Evolutionary conservation across 2,888 invertebrate genomes (phyloP), one percentile per base, ranked within the genome.

Genomic region (Drosophila cracens): DNA sequence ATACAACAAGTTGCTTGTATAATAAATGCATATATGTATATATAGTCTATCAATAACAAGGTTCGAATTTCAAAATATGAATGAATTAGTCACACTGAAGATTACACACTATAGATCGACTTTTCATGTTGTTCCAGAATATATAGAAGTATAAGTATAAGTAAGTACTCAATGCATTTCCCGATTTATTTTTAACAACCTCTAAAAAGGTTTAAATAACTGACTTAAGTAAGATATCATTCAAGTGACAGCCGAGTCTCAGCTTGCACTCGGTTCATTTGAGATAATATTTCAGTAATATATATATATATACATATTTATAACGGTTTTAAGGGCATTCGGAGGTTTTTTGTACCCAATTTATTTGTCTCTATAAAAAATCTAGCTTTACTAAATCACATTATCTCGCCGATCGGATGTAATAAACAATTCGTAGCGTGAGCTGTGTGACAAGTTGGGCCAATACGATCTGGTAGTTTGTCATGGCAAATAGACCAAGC

Each of bases 161-260:
- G 21, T 21, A 21, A 21, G 21, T 21, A 21, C 21, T 21, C 1
- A 21, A 40, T 40, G 10, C 4, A 11, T 21, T 21, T 11, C 0
- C n/a, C n/a, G n/a, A 43, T 11, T 21, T 5, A 40, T 2, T n/a
- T 10, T n/a, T 0, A n/a, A n/a, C 38, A 10, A 0, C 3, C n/a
- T 0, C n/a, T 10, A 10, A 40, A 4, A n/a, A 8, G 8, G 7
- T 8, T 18, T 38, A 10, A 40, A 10, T 10, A 10, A 40, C 4
- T 10, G 10, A 10, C 40, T 40, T 40, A 4, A n/a, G 4, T 4
- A 13, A 21, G 13, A 46, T 46, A 4, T 13, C 13, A 46, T 13
- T 21, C 1, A 13, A 21, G 7, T 46, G 13, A 7, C 21, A 46
- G 3, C 3, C 13, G 46, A 21, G 4, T 11, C 7, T 21, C 21